Conservation (phyloP, 2,797 vertebrate genomes). For the Onychomys torridus region DNA sequence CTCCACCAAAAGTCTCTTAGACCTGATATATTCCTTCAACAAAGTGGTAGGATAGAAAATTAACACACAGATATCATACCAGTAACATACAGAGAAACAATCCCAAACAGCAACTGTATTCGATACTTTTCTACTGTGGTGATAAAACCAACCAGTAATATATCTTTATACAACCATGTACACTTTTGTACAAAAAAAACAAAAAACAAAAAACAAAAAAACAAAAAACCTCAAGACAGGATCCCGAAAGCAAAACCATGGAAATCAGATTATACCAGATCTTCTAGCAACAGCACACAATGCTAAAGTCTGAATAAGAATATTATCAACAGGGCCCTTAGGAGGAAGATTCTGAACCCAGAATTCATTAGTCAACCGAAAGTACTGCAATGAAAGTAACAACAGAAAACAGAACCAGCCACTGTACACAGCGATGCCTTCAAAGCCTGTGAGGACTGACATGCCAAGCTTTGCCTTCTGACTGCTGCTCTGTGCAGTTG, state of each 20-base stretch:
- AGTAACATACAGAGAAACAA: neutral
- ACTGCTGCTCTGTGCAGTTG: neutral
- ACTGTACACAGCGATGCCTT: neutral
- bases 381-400: neutral
- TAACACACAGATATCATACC: neutral
- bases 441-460: neutral
- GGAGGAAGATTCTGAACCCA: slow-evolving; percentile 25
- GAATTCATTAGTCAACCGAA: slow-evolving; percentile 11
- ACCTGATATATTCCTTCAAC: neutral
- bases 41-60: neutral
- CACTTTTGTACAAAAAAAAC: neutral
- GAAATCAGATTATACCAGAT: neutral
- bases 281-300: slow-evolving; percentile 13
- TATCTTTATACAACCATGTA: neutral
- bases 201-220: too few species aligned
- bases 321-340: neutral
- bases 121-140: neutral
- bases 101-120: neutral
- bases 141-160: neutral
- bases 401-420: neutral
- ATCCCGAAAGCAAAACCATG: slow-evolving; percentile 20
- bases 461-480: neutral
- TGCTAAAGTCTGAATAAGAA: neutral
- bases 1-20: neutral
- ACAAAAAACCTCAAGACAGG: neutral